Conservation (phyloP, 2,797 vertebrate genomes). For the Hirundo rustica region DNA sequence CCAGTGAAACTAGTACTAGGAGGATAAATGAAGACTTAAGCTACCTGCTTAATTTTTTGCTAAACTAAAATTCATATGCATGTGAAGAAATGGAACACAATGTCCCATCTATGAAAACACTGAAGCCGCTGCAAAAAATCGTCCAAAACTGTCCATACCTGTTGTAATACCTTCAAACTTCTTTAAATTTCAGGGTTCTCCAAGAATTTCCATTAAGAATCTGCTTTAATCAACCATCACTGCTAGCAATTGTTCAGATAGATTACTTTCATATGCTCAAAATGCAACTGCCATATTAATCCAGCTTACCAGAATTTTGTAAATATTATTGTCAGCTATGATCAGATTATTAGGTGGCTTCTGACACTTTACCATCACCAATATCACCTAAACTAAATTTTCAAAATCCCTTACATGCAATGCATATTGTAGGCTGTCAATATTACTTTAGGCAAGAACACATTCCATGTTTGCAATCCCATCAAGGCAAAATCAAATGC, state of each 20-base stretch:
- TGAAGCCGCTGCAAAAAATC: background rate
- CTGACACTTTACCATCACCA: background rate
- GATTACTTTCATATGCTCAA: background rate
- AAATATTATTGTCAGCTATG: background rate
- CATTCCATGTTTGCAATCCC: background rate
- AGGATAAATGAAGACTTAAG: background rate
- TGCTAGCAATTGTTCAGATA: background rate
- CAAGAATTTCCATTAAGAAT: background rate
- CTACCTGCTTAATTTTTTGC: background rate
- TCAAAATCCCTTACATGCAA: background rate
- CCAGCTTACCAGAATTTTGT: background rate
- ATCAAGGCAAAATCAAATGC: constrained; percentile 1
- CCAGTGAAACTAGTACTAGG: background rate
- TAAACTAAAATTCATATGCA: background rate
- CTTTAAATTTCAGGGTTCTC: background rate
- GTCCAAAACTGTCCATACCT: background rate
- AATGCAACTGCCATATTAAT: constrained; percentile 11
- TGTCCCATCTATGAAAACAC: background rate
- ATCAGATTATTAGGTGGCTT: background rate
- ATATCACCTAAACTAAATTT: background rate
- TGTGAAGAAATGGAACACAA: background rate
- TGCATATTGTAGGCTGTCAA: background rate
- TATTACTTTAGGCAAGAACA: background rate
- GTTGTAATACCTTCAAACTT: background rate
- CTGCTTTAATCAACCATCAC: background rate